A percentile compares a stretch with the other conserved stretches of the same genome.
Evolutionary conservation across 2,113 vertebrate species (phyloP).

Genomic region (Salminus brasiliensis): DNA sequence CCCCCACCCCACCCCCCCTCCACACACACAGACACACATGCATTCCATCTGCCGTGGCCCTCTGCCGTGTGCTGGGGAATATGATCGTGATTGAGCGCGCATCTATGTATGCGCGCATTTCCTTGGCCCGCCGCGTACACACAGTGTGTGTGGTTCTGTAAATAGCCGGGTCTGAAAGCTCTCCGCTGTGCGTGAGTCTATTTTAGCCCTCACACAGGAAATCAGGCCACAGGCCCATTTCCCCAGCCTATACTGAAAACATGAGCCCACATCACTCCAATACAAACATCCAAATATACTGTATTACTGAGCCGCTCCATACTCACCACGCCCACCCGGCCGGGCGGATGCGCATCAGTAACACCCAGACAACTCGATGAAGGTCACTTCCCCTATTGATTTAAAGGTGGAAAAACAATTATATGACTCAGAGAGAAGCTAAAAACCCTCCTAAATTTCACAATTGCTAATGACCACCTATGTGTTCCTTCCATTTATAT

Average conservation of each 20-base stretch:
- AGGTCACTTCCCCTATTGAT: slow-evolving; percentile 25
- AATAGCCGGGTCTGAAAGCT: slow-evolving; percentile 76
- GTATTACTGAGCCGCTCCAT: slow-evolving; percentile 29
- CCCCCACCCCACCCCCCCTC: neutral
- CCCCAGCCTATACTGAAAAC: slow-evolving; percentile 60
- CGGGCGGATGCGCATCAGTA: slow-evolving; percentile 26
- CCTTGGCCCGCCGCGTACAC: slow-evolving; percentile 51
- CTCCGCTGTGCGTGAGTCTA: slow-evolving; percentile 80
- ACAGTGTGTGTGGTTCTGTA: slow-evolving; percentile 73
- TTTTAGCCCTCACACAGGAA: slow-evolving; percentile 81
- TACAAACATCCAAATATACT: slow-evolving; percentile 68
- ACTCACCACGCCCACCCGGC: slow-evolving; percentile 28
- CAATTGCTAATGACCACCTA: neutral
- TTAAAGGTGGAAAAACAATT: neutral
- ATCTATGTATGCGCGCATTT: slow-evolving; percentile 16
- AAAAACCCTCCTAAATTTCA: neutral
- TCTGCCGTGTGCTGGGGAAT: slow-evolving; percentile 2
- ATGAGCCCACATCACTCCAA: slow-evolving; percentile 71
- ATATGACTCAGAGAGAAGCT: neutral
- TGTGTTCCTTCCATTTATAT: neutral
- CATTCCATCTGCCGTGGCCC: neutral
- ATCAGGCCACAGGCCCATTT: slow-evolving; percentile 72
- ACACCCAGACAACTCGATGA: slow-evolving; percentile 27
- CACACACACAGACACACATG: neutral
- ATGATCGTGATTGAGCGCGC: slow-evolving; percentile 5